Conservation (phyloP, 2,797 vertebrate genomes). For the Neoniphon sammara region DNA sequence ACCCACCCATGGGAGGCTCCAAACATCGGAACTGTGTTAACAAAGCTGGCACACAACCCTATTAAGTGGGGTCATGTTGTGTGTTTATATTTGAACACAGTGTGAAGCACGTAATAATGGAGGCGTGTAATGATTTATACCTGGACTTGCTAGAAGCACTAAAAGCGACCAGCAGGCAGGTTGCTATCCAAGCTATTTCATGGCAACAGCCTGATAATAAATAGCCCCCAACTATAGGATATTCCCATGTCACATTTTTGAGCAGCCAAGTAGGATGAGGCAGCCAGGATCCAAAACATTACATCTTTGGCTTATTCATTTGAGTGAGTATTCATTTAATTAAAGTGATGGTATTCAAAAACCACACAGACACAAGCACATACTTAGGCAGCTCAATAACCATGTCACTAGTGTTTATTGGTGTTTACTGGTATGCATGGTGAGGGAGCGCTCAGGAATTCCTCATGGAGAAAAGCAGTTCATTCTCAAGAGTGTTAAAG, state of each 20-base stretch:
- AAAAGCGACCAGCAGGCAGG: not conserved
- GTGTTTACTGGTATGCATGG: too few relatives aligned
- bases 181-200: constrained; percentile 1
- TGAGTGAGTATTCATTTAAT: too few relatives aligned
- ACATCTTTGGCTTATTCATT: too few relatives aligned
- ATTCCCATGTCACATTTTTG: constrained; percentile 1
- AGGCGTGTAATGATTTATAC: constrained; percentile 34
- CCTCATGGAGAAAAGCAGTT: not conserved
- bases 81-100: constrained; percentile 38
- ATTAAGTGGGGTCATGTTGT: constrained; percentile 37
- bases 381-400: not conserved
- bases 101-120: not conserved
- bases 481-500: too few relatives aligned
- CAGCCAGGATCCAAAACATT: too few relatives aligned
- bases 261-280: not conserved
- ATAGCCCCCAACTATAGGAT: not conserved
- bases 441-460: not conserved
- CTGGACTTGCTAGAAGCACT: not conserved
- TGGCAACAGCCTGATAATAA: not conserved
- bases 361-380: not conserved
- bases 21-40: constrained; percentile 32
- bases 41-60: constrained; percentile 41
- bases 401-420: too few relatives aligned
- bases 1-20: constrained; percentile 12
- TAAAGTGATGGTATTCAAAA: too few relatives aligned